phyloP scores from a whole-genome alignment of 2,797 vertebrate species.

The Coregonus sp. region DNA sequence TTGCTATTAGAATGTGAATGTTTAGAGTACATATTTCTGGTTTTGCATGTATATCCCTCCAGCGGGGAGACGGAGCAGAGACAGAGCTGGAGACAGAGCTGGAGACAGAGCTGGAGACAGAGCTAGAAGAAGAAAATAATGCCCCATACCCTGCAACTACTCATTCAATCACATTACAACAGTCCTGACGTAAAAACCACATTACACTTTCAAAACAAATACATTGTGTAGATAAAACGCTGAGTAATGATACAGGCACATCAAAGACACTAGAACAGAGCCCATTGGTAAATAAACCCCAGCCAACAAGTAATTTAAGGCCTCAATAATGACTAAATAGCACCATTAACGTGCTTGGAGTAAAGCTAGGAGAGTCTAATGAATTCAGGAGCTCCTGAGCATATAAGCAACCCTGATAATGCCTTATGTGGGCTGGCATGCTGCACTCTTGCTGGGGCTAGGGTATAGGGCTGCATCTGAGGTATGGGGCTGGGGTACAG shows the following conservation, averaged over 20 bases:
- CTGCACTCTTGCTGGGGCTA: neutral
- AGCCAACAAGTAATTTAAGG: neutral
- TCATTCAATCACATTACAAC: neutral
- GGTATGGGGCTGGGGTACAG: neutral
- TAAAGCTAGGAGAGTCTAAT: neutral
- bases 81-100: neutral
- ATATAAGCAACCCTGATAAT: neutral
- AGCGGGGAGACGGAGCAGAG: neutral
- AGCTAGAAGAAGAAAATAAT: neutral
- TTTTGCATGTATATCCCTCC: neutral
- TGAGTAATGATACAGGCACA: neutral
- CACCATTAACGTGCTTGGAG: neutral
- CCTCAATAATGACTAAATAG: neutral
- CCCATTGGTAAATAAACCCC: neutral
- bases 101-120: neutral
- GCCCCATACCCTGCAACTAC: neutral
- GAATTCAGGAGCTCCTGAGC: neutral
- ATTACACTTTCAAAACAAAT: neutral
- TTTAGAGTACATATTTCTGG: neutral
- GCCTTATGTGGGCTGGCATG: neutral
- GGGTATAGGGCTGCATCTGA: neutral
- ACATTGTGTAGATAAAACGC: neutral
- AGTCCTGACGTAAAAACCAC: neutral
- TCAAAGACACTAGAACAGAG: neutral
- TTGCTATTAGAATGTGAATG: neutral